phyloP scores from a whole-genome alignment of 1,140 invertebrate species.

The Drosophila orosa region DNA sequence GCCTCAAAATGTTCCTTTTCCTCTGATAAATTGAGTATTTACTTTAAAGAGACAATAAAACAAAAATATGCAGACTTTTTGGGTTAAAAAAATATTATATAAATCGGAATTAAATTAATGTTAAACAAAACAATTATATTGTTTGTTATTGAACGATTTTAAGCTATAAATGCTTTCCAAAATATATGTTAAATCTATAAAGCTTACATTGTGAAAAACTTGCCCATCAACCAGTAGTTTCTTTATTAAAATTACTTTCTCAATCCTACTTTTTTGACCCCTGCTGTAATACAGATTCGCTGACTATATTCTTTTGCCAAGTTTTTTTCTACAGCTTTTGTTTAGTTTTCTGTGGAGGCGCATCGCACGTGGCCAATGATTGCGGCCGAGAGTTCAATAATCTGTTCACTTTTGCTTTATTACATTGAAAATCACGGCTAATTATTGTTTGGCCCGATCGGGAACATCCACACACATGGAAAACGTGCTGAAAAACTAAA shows the following conservation, averaged over 20 bases:
- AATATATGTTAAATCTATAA: background rate
- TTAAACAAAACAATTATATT: background rate
- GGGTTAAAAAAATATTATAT: too few species aligned
- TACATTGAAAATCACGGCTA: constrained; percentile 70
- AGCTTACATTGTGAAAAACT: background rate
- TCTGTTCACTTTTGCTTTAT: constrained; percentile 69
- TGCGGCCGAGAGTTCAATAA: constrained; percentile 59
- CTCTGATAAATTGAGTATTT: background rate
- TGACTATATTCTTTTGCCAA: constrained; percentile 7
- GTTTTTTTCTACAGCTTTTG: constrained; percentile 18
- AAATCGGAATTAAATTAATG: background rate
- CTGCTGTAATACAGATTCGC: constrained; percentile 2
- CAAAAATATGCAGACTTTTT: background rate
- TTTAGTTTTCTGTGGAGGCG: constrained; percentile 17
- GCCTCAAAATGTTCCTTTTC: background rate
- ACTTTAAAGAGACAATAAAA: background rate
- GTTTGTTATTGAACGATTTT: background rate
- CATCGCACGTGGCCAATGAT: constrained; percentile 38
- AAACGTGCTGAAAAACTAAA: constrained; percentile 76
- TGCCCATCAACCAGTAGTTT: too few species aligned
- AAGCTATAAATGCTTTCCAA: too few species aligned
- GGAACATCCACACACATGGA: constrained; percentile 30
- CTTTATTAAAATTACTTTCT: background rate
- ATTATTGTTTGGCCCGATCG: constrained; percentile 60
- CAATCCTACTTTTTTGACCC: background rate